These are phyloP conservation scores for Pseudorhombus dupliciocellatus DNA, from an alignment of 2,113 vertebrate species.

Conservation along the genomic window DNA sequence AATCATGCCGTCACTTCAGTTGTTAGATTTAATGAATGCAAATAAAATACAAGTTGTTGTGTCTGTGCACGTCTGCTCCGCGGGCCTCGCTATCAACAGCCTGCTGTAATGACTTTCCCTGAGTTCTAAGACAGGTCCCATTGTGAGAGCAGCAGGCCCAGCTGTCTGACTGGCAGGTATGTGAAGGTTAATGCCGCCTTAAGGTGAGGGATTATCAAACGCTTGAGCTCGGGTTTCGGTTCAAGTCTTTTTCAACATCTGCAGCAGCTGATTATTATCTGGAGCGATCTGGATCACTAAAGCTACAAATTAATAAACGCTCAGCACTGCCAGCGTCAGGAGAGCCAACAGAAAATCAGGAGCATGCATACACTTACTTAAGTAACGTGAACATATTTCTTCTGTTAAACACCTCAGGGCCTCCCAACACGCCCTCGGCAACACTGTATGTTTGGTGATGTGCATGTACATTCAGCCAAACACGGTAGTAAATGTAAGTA, in stretches of 20 bases:
- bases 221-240: background rate
- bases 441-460: too few relatives aligned
- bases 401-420: too few relatives aligned
- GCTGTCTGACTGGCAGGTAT: constrained; percentile 31
- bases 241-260: constrained; percentile 9
- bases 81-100: constrained; percentile 18
- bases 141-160: constrained; percentile 45
- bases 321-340: background rate
- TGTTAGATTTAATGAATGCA: background rate
- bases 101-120: constrained; percentile 24
- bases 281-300: too few relatives aligned
- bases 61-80: constrained; percentile 8
- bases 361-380: too few relatives aligned
- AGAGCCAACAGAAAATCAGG: too few relatives aligned
- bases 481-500: too few relatives aligned
- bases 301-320: background rate
- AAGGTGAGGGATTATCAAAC: constrained; percentile 8
- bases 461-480: too few relatives aligned
- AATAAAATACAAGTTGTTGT: constrained; percentile 5
- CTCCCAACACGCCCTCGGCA: too few relatives aligned
- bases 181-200: constrained; percentile 38
- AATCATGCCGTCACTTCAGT: background rate
- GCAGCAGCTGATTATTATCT: constrained; percentile 4
- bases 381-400: too few relatives aligned
- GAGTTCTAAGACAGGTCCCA: constrained; percentile 24